Base-by-base conservation (phyloP, 2,888 invertebrate genomes). In the Papilio elwesi region DNA sequence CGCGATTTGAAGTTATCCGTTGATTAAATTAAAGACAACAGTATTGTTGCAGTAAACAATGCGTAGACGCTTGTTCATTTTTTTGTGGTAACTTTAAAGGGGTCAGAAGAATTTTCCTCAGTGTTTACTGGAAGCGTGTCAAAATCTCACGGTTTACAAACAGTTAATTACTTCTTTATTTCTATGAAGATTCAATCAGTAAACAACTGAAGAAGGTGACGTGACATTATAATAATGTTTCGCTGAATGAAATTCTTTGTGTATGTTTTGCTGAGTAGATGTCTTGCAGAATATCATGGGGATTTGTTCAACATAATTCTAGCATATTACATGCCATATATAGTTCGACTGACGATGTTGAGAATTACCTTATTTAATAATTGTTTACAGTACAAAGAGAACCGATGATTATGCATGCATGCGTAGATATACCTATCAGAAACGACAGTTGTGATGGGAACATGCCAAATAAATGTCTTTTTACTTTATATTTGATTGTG, bases 1-100 rank as follows among this genome's bases (percentile, higher is more conserved):
- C 83, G 87, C 86, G 82, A 87, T 78, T 82, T 83, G 77, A 81
- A 80, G 81, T 15, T 62, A 26, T 70, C 55, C 36, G 63, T 43
- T 57, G 51, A 73, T 70, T 63, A 11, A 66, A 68, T 73, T 64
- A 63, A 63, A 62, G 48, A 74, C 70, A 52, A 47, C 57, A 15
- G 52, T 73, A 49, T 73, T 67, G 67, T 67, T 49, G 47, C 59
- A 6, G 11, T 70, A 68, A 64, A 70, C 74, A 68, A 74, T 66
- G 49, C 51, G 26, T 48, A 52, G 47, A 63, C 26, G 49, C 49
- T 49, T 26, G 26, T 26, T 36, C 11, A 43, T 13, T 13, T 53
- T 47, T 16, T 57, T 26, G 15, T 26, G 12, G 38, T 13, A 62
- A 36, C 36, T 53, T 51, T 52, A 69, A 65, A 65, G 43, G 64